Evolutionary conservation across 1,140 invertebrate genomes (phyloP), one percentile per base, ranked within the genome.

Genomic region (Drepana arcuata): DNA sequence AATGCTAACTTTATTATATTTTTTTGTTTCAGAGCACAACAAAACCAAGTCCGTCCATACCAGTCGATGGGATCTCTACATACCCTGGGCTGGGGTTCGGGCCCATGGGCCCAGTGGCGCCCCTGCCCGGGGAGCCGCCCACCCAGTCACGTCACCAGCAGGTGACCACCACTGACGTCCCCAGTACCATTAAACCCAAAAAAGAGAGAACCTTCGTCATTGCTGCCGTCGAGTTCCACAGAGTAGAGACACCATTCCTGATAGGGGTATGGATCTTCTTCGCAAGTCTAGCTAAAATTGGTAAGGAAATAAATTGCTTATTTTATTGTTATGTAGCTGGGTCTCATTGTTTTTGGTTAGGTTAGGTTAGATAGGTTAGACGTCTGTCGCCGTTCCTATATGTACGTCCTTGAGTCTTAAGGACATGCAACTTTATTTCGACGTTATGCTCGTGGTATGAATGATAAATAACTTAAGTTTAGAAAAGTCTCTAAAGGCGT

Each of bases 191-290:
- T 21, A 78, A 51, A 41, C 48, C 46, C 34, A 75, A 57, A 46
- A 68, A 54, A 34, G 66, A 62, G 18, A 52, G 51, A 44, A 75
- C 54, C 2, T 46, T 93, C 62, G 89, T 91, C 14, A 88, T 97
- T 25, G 89, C 92, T 10, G 88, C 88, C 9, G 91, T 96, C 42
- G 94, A 97, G 47, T 97, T 97, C 72, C 88, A 89, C 40, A 83
- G 93, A 14, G 95, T 97, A 0, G 93, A 96, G 75, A 93, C 93
- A 2, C 95, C 95, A 0, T 96, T 97, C 72, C 90, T 97, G 47
- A 97, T 98, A 44, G 93, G 93, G 6, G 84, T 97, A 38, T 98
- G 96, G 96, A 96, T 98, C 56, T 92, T 98, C 53, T 94, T 94
- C 55, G 95, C 95, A 12, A 95, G 94, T 70, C 83, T 97, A 54